These are phyloP conservation scores for Drosophila neutralis DNA, from an alignment of 2,888 invertebrate species.

Conservation along the genomic window DNA sequence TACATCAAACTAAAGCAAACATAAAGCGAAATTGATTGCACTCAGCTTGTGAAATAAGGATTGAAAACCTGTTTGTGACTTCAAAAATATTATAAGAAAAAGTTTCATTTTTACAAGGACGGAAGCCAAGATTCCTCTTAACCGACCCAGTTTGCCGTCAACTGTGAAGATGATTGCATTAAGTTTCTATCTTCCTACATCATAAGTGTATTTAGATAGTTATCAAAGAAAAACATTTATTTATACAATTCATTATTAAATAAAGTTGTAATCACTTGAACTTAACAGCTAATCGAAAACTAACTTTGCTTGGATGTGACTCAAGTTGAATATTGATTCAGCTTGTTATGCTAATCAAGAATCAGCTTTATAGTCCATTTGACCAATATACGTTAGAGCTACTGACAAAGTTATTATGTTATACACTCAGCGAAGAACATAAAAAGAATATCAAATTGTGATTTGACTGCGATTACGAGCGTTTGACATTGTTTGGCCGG, in stretches of 20 bases:
- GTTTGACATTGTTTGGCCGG: conserved; percentile 21
- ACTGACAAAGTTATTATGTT: conserved; percentile 33
- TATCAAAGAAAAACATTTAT: neutral
- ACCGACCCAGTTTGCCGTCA: neutral
- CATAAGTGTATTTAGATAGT: neutral
- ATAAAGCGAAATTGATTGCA: conserved; percentile 16
- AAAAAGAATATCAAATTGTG: conserved; percentile 61
- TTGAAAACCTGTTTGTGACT: neutral
- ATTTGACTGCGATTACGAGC: conserved; percentile 54
- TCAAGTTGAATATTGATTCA: conserved; percentile 34
- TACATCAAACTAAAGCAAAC: conserved; percentile 2
- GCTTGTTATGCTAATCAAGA: conserved; percentile 50
- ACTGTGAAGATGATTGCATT: neutral
- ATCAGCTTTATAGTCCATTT: conserved; percentile 30
- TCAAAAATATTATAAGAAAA: neutral
- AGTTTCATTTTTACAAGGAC: neutral
- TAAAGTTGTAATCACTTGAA: conserved; percentile 18
- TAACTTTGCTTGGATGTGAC: conserved; percentile 36
- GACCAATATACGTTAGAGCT: conserved; percentile 27
- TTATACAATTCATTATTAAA: neutral
- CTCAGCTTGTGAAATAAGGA: neutral
- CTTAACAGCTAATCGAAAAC: conserved; percentile 1
- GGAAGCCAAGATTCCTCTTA: neutral
- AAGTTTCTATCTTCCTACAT: neutral
- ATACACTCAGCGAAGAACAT: conserved; percentile 35